Conservation (phyloP, 2,113 vertebrate species). For the Cheirogaleus medius region DNA sequence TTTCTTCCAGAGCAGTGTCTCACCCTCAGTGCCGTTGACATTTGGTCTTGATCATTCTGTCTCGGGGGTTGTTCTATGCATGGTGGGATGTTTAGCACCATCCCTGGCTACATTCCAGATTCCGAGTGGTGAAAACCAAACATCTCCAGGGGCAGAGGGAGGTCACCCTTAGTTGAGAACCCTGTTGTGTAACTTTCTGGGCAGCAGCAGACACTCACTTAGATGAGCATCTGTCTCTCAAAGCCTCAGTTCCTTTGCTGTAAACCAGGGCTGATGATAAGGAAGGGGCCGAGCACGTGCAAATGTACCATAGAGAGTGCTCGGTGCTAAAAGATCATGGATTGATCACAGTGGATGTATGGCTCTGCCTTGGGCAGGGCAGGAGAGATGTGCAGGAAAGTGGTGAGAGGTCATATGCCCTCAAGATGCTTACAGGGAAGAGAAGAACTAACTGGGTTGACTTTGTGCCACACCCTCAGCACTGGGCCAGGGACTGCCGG, state of each 20-base stretch:
- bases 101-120: background rate
- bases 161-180: background rate
- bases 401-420: fast-evolving
- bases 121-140: background rate
- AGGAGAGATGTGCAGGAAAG: background rate
- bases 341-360: fast-evolving
- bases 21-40: background rate
- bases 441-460: background rate
- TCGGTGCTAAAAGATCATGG: background rate
- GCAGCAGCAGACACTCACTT: background rate
- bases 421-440: fast-evolving
- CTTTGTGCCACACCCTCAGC: background rate
- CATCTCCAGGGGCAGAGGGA: fast-evolving
- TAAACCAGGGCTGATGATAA: background rate
- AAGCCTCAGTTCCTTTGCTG: background rate
- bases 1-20: background rate
- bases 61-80: fast-evolving
- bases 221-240: background rate
- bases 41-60: too few species aligned
- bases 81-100: fast-evolving
- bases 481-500: fast-evolving
- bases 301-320: fast-evolving
- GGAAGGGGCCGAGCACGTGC: background rate
- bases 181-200: too few species aligned
- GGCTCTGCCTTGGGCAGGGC: background rate